Conservation (phyloP, 2,113 vertebrate species). For the Neotragus moschatus region DNA sequence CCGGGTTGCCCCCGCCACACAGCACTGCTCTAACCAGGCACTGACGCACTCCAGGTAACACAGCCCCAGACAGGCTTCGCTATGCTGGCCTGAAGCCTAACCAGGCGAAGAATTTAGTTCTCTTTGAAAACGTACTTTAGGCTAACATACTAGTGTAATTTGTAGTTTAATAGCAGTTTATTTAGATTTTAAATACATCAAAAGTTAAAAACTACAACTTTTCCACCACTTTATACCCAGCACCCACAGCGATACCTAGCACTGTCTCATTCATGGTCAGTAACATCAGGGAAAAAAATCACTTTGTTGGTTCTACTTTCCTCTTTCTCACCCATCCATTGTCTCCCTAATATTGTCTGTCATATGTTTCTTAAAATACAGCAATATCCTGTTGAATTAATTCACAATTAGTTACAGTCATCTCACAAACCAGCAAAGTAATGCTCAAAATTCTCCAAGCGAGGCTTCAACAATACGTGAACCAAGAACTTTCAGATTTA, state of each 20-base stretch:
- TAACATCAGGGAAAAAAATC: not conserved
- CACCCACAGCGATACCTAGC: not conserved
- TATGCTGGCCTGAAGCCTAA: not conserved
- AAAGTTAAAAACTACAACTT: not conserved
- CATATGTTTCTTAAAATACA: not conserved
- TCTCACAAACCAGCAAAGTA: not conserved
- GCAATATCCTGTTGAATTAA: not conserved
- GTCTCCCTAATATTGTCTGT: not conserved
- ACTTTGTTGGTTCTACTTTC: not conserved
- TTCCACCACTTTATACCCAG: not conserved
- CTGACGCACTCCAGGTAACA: not conserved
- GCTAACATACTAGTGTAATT: not conserved
- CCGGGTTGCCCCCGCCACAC: rapidly evolving
- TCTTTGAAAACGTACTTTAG: not conserved
- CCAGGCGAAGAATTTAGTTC: not conserved
- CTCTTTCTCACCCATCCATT: not conserved
- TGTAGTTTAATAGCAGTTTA: not conserved
- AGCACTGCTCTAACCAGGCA: not conserved
- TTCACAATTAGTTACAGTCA: not conserved
- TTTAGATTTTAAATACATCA: not conserved
- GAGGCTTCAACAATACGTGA: not conserved
- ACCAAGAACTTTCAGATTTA: not conserved
- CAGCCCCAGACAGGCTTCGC: not conserved
- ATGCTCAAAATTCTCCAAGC: not conserved
- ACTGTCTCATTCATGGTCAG: not conserved